These are phyloP conservation scores for Bombylius major DNA, from an alignment of 2,888 invertebrate species.

Conservation along the genomic window DNA sequence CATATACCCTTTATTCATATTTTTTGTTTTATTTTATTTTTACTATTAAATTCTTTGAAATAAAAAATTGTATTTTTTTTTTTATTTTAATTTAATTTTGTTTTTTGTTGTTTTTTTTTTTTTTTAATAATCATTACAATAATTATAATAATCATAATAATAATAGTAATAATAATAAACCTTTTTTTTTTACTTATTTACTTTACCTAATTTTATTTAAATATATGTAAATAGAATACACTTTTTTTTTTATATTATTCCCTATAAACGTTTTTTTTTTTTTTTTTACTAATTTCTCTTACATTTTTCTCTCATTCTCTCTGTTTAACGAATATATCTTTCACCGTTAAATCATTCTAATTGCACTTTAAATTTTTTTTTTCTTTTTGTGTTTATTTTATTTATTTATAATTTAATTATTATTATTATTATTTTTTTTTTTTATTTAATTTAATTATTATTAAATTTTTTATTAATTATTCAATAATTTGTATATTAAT, in stretches of 20 bases:
- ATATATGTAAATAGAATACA: constrained; percentile 45
- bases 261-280: constrained; percentile 16
- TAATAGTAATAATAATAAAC: constrained; percentile 11
- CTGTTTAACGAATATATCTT: constrained; percentile 31
- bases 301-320: constrained; percentile 16
- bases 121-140: constrained; percentile 7
- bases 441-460: constrained; percentile 15
- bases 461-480: constrained; percentile 11
- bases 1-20: too few relatives aligned
- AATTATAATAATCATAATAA: constrained; percentile 3
- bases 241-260: constrained; percentile 16
- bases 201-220: constrained; percentile 40
- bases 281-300: constrained; percentile 16
- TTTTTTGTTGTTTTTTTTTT: background rate
- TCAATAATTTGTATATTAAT: too few relatives aligned
- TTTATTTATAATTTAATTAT: constrained; percentile 18
- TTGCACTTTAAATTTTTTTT: constrained; percentile 42
- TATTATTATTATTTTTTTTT: constrained; percentile 12
- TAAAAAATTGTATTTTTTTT: background rate
- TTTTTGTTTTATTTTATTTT: too few relatives aligned
- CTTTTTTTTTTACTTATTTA: constrained; percentile 13
- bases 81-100: constrained; percentile 10
- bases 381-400: constrained; percentile 13
- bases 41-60: background rate
- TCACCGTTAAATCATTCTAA: constrained; percentile 42